Evolutionary conservation across 2,888 invertebrate genomes (phyloP).

Genomic region (Philopedon plagiatum): DNA sequence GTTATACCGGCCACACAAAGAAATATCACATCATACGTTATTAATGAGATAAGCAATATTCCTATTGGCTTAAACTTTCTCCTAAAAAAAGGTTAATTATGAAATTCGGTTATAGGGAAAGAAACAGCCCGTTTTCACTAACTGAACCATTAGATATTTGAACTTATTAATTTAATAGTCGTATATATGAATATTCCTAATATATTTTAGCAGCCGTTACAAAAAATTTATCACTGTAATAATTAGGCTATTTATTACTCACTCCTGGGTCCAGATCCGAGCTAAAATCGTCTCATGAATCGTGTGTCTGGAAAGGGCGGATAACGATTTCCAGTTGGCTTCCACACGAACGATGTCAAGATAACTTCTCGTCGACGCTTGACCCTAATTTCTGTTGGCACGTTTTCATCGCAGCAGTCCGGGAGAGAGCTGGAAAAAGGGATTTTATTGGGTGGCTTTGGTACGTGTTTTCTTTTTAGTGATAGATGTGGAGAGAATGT

Average conservation of each 20-base stretch:
- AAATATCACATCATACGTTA: no score
- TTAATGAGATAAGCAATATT: no score
- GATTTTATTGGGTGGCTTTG: not conserved
- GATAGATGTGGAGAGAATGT: not conserved
- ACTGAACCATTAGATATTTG: no score
- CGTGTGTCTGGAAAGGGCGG: conserved; percentile 40
- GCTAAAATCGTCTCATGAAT: conserved; percentile 12
- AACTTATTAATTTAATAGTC: no score
- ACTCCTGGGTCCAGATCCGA: not conserved
- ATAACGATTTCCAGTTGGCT: conserved; percentile 35
- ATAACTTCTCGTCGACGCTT: conserved; percentile 23
- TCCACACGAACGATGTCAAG: conserved; percentile 21
- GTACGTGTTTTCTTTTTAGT: conserved; percentile 1
- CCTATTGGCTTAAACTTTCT: no score
- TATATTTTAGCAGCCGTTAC: no score
- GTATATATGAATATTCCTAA: no score
- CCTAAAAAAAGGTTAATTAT: no score
- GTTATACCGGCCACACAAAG: no score
- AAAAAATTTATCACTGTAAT: conserved; percentile 3
- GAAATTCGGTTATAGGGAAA: no score
- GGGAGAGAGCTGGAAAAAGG: conserved; percentile 1
- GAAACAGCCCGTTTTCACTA: no score
- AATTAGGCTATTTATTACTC: conserved; percentile 16
- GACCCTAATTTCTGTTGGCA: conserved; percentile 29
- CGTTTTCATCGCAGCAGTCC: conserved; percentile 15